These are phyloP conservation scores for Sebastes hubbsi DNA, from an alignment of 2,797 vertebrate genomes.

Conservation along the genomic window DNA sequence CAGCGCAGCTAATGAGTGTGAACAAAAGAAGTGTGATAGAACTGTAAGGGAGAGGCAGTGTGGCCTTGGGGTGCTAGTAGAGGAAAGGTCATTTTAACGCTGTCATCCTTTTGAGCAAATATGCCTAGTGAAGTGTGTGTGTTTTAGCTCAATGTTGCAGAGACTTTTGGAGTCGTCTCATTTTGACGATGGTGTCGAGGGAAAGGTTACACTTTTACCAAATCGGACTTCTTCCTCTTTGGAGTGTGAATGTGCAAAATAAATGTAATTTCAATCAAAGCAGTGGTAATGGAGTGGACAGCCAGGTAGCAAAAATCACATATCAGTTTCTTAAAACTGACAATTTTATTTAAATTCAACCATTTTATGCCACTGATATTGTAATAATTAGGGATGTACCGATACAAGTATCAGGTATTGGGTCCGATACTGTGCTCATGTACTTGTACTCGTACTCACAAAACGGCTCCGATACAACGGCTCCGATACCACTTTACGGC, in stretches of 20 bases:
- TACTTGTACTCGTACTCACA: too few species aligned
- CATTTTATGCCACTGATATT: too few species aligned
- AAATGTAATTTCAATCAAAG: background rate
- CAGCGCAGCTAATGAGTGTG: conserved; percentile 28
- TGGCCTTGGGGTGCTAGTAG: background rate
- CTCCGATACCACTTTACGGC: too few species aligned
- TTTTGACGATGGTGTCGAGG: background rate
- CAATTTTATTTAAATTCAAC: background rate
- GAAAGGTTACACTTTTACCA: background rate
- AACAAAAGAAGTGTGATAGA: conserved; percentile 1
- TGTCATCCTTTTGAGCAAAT: background rate
- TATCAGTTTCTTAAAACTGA: background rate
- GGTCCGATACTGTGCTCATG: too few species aligned
- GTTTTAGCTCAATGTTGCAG: background rate
- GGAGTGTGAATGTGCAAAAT: background rate
- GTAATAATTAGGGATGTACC: too few species aligned
- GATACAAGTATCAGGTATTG: too few species aligned
- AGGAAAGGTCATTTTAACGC: background rate
- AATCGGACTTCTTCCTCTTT: background rate
- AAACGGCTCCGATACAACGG: too few species aligned
- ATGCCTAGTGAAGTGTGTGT: background rate
- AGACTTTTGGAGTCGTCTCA: background rate
- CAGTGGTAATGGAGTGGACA: background rate
- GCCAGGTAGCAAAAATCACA: background rate
- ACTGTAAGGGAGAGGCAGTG: background rate